Conservation (phyloP, 2,797 vertebrate species). For the Phylloscopus collybita region DNA sequence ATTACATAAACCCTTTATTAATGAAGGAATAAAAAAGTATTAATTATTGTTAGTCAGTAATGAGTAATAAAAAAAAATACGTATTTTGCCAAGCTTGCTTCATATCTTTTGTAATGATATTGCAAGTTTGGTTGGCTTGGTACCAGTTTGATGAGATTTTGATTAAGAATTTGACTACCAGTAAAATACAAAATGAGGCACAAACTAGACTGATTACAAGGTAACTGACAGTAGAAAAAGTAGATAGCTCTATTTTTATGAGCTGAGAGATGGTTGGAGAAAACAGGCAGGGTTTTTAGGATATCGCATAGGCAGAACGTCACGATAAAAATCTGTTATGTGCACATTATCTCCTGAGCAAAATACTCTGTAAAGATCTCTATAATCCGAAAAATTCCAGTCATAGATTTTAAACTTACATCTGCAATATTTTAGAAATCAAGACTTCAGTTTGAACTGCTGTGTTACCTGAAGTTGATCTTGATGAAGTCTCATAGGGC, state of each 20-base stretch:
- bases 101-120: background rate
- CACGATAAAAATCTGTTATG: background rate
- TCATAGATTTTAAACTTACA: background rate
- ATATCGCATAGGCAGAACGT: background rate
- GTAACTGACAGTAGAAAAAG: background rate
- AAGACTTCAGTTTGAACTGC: background rate
- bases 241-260: background rate
- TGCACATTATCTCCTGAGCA: background rate
- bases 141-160: background rate
- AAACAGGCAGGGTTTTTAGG: background rate
- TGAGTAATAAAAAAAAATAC: background rate
- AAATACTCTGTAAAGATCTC: background rate
- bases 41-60: background rate
- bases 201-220: background rate
- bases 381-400: background rate
- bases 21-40: background rate
- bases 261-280: background rate
- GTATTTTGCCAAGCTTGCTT: background rate
- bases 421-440: background rate
- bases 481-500: slow-evolving; percentile 97
- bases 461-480: slow-evolving; percentile 95
- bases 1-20: background rate
- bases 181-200: background rate
- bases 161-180: background rate
- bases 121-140: background rate